phyloP scores from a whole-genome alignment of 2,797 vertebrate genomes.

The Sebastolobus altivelis region DNA sequence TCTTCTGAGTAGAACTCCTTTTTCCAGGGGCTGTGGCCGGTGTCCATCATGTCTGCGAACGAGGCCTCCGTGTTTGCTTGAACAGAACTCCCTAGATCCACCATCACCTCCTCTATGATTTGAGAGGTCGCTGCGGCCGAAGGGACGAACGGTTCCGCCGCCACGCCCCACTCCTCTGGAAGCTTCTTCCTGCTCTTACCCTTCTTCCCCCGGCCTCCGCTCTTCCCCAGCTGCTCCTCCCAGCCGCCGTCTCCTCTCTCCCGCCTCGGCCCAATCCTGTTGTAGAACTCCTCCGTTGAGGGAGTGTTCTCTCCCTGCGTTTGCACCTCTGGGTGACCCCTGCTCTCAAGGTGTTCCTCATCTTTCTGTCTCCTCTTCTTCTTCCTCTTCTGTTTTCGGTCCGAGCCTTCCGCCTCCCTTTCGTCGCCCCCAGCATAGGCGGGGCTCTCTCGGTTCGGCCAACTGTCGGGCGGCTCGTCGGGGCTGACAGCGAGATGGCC shows the following conservation, averaged over 20 bases:
- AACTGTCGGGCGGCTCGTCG: constrained; percentile 65
- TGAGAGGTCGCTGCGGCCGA: constrained; percentile 37
- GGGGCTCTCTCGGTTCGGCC: constrained; percentile 69
- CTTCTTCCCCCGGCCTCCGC: constrained; percentile 80
- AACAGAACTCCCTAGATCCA: constrained; percentile 54
- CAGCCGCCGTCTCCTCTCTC: constrained; percentile 78
- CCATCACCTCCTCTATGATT: constrained; percentile 39
- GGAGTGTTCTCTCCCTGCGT: constrained; percentile 64
- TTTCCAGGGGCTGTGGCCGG: constrained; percentile 46
- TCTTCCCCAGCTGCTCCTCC: constrained; percentile 82
- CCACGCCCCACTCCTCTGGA: constrained; percentile 85
- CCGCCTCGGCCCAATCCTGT: constrained; percentile 73
- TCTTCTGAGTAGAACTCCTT: constrained; percentile 65
- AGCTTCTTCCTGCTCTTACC: constrained; percentile 86
- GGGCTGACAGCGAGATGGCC: constrained; percentile 73
- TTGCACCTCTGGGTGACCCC: constrained; percentile 59
- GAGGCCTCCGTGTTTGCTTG: constrained; percentile 42
- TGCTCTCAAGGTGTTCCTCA: constrained; percentile 71
- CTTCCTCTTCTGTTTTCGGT: constrained; percentile 87
- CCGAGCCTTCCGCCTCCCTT: constrained; percentile 76
- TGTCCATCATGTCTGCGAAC: constrained; percentile 38
- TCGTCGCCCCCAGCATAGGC: constrained; percentile 76
- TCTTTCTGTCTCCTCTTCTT: constrained; percentile 86
- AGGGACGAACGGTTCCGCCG: constrained; percentile 73
- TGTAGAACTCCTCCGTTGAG: constrained; percentile 67